Conservation (phyloP, 2,797 vertebrate species). For the Monodelphis domestica region DNA sequence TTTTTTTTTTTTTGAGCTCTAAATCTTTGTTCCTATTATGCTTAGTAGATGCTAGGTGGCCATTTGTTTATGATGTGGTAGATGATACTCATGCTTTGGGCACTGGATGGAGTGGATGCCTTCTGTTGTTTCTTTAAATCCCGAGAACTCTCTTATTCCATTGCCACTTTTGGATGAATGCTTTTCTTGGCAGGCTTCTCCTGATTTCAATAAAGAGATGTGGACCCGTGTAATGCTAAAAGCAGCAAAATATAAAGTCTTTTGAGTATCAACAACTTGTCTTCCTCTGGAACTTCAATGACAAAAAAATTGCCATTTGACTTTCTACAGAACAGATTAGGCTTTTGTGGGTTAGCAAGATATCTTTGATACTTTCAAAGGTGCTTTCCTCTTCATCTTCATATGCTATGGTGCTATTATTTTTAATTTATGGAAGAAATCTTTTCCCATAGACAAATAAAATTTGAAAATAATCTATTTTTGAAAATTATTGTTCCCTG, state of each 20-base stretch:
- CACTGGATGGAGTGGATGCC: neutral
- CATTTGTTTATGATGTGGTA: neutral
- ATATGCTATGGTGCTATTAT: slow-evolving; percentile 11
- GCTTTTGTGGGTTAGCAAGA: neutral
- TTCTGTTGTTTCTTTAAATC: neutral
- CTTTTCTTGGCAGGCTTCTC: neutral
- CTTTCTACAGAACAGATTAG: neutral
- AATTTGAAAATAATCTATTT: slow-evolving; percentile 20
- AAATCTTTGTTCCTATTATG: neutral
- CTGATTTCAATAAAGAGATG: slow-evolving; percentile 22
- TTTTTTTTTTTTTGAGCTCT: neutral
- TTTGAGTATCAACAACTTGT: neutral
- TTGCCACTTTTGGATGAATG: neutral
- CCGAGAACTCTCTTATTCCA: neutral
- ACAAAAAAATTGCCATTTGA: neutral
- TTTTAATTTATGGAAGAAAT: neutral
- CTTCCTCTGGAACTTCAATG: neutral
- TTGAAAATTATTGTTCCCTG: neutral
- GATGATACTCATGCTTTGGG: neutral
- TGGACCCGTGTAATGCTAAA: neutral
- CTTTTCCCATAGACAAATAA: neutral
- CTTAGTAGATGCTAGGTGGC: neutral
- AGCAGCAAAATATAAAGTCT: slow-evolving; percentile 6
- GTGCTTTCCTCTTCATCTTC: neutral
- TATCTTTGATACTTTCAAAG: slow-evolving; percentile 7